Evolutionary conservation across 2,113 vertebrate species (phyloP).

Genomic region (Mormyrus iriodes): DNA sequence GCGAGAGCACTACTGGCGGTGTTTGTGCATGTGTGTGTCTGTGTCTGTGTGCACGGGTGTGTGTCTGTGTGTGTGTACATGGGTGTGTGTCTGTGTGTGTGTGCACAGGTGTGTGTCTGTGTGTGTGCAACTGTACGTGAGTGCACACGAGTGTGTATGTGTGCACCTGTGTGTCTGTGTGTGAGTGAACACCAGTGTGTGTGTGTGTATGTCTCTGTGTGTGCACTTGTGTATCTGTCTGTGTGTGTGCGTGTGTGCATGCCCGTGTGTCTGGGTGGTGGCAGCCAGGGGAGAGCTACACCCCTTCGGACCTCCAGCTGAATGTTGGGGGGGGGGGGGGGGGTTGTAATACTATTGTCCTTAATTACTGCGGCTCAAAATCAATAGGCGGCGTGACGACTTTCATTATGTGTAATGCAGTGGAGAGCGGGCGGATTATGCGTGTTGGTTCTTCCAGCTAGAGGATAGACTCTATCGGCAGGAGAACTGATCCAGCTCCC

Average conservation of each 20-base stretch:
- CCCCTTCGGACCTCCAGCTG: background rate
- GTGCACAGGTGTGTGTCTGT: background rate
- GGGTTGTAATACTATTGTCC: conserved; percentile 26
- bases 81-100: background rate
- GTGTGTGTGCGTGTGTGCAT: background rate
- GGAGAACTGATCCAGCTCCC: background rate
- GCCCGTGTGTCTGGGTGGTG: background rate
- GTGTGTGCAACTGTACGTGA: background rate
- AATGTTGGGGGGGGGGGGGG: background rate
- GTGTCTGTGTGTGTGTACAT: too few species aligned
- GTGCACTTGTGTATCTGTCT: too few species aligned
- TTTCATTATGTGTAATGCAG: conserved; percentile 38
- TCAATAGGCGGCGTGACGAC: conserved; percentile 40
- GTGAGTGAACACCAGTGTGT: background rate
- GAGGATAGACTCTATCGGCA: background rate
- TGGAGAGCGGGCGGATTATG: conserved; percentile 4
- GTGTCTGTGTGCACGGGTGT: too few species aligned
- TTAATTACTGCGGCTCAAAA: conserved; percentile 46
- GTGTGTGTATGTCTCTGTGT: background rate
- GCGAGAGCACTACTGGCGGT: background rate
- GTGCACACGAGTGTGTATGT: background rate
- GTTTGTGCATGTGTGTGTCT: background rate
- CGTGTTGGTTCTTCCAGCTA: too few species aligned
- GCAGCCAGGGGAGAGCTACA: background rate
- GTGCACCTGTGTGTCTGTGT: background rate